A percentile compares a stretch with the other conserved stretches of the same genome.
Evolutionary conservation across 2,888 invertebrate genomes (phyloP).

Genomic region (Platycheirus rosarum): DNA sequence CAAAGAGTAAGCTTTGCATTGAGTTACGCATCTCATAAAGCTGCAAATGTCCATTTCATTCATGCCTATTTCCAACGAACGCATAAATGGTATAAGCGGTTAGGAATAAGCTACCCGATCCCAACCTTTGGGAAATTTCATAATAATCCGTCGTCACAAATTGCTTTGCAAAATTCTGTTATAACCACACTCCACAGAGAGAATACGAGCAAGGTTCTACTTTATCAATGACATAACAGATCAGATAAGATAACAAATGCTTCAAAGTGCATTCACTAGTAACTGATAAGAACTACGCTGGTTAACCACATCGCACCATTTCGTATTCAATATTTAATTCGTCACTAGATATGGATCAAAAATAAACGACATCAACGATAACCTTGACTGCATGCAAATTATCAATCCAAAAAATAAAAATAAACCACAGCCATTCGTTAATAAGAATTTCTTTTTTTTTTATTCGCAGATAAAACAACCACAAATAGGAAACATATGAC

Average conservation of each 20-base stretch:
- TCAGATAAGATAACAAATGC: constrained; percentile 17
- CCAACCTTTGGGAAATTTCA: too few relatives aligned
- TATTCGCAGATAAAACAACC: constrained; percentile 57
- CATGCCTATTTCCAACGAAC: too few relatives aligned
- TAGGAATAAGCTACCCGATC: too few relatives aligned
- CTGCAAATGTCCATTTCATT: too few relatives aligned
- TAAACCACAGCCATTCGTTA: constrained; percentile 43
- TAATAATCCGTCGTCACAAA: too few relatives aligned
- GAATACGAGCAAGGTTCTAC: not conserved
- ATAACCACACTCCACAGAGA: too few relatives aligned
- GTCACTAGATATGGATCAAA: not conserved
- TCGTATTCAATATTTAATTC: not conserved
- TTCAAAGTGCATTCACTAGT: constrained; percentile 4
- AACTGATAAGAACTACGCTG: not conserved
- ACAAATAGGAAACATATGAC: constrained; percentile 39
- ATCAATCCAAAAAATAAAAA: constrained; percentile 7
- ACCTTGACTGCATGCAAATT: constrained; percentile 12
- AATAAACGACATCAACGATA: not conserved
- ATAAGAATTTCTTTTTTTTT: constrained; percentile 31
- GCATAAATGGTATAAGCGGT: too few relatives aligned
- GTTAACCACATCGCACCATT: not conserved
- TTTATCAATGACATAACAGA: not conserved
- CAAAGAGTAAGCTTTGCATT: too few relatives aligned
- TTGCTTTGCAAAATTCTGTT: too few relatives aligned
- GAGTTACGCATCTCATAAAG: too few relatives aligned